A percentile compares a stretch with the other conserved stretches of the same genome.
phyloP scores from a whole-genome alignment of 2,797 vertebrate genomes.

The Prunella strophiata region DNA sequence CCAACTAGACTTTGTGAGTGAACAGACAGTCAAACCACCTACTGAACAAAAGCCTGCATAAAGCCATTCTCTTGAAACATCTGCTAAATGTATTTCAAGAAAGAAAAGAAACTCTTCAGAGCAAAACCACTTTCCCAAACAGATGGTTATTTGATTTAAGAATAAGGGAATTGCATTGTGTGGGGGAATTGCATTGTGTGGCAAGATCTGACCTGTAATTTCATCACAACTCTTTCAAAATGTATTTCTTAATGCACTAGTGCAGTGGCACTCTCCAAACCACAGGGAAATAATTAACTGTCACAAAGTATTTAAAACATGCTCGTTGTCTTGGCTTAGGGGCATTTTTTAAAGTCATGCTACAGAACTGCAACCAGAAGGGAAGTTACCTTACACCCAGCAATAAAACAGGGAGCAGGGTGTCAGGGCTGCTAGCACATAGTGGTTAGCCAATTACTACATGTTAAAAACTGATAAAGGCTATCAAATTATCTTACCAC shows the following conservation, averaged over 20 bases:
- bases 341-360: not conserved
- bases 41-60: not conserved
- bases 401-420: not conserved
- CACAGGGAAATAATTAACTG: slow-evolving; percentile 4
- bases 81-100: slow-evolving; percentile 31
- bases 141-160: slow-evolving; percentile 50
- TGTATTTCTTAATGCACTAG: not conserved
- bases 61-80: slow-evolving; percentile 15
- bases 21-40: not conserved
- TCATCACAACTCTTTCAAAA: slow-evolving; percentile 28
- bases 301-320: not conserved
- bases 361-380: not conserved
- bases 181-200: not conserved
- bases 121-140: slow-evolving; percentile 5
- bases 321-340: not conserved
- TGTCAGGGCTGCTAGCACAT: not conserved
- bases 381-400: not conserved
- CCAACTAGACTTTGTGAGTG: not conserved
- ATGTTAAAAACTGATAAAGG: not conserved
- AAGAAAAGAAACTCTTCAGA: slow-evolving; percentile 1
- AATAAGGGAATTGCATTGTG: slow-evolving; percentile 30
- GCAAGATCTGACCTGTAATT: slow-evolving; percentile 30
- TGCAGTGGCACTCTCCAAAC: not conserved
- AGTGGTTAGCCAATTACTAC: not conserved
- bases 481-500: not conserved